Conservation (phyloP, 1,140 invertebrate genomes). For the Globodera rostochiensis region DNA sequence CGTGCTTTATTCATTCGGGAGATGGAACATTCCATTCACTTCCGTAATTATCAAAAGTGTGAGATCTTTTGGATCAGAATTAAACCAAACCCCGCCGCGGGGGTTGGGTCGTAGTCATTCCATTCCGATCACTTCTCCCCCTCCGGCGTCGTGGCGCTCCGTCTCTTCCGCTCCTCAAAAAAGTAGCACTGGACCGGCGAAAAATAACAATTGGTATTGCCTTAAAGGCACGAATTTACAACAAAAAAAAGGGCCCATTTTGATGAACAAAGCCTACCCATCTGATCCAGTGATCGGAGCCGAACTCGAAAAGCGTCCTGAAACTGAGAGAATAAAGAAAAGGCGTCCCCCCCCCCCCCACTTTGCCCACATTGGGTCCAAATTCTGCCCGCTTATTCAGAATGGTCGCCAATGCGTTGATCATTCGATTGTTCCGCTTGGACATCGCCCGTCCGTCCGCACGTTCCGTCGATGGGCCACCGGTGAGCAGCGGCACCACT, state of each 20-base stretch:
- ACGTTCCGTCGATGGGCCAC: neutral
- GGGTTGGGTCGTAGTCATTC: neutral
- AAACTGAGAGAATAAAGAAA: neutral
- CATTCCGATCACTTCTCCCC: neutral
- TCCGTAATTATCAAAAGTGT: no score
- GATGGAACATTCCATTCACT: no score
- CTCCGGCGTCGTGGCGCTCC: constrained; percentile 4
- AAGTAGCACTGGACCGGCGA: constrained; percentile 29
- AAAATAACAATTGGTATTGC: constrained; percentile 24
- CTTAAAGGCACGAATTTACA: neutral
- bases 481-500: neutral
- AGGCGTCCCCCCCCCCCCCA: neutral
- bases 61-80: no score
- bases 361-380: neutral
- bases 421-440: neutral
- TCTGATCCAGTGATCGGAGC: neutral
- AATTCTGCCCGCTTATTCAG: constrained; percentile 3
- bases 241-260: neutral
- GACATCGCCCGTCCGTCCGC: constrained; percentile 2
- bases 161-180: constrained; percentile 19
- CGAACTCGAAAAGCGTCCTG: neutral
- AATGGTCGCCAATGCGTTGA: neutral
- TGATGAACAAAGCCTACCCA: neutral
- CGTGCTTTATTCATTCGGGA: no score
- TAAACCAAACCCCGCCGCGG: no score